Evolutionary conservation across 2,888 invertebrate species (phyloP).

Genomic region (Schrankia costaestrigalis): DNA sequence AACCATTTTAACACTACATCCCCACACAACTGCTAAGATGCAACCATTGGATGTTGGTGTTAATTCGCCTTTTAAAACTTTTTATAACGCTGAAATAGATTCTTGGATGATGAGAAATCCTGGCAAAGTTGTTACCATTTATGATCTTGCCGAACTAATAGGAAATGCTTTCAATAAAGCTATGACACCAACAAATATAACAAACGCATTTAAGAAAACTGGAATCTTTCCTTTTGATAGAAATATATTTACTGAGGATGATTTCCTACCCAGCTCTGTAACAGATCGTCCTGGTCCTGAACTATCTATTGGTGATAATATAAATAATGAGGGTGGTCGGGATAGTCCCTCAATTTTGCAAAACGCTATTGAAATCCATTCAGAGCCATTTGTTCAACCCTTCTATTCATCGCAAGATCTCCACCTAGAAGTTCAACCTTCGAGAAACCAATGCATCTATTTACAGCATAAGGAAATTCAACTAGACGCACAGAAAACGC

Average conservation of each 20-base stretch:
- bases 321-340: no score
- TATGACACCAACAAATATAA: background rate
- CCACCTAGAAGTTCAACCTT: no score
- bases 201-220: background rate
- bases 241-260: background rate
- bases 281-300: background rate
- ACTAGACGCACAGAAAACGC: background rate
- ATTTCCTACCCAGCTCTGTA: background rate
- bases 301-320: no score
- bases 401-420: background rate
- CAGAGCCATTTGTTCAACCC: background rate
- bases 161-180: background rate
- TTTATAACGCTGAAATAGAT: background rate
- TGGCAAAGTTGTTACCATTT: background rate
- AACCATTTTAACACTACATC: background rate
- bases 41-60: constrained; percentile 1
- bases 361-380: background rate
- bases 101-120: background rate
- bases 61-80: no score
- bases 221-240: background rate
- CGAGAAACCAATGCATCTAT: no score
- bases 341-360: background rate
- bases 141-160: background rate
- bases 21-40: background rate
- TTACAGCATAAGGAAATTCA: no score